A percentile compares a stretch with the other conserved stretches of the same genome.
Conservation (phyloP, 1,140 invertebrate species). For the Leptopilina boulardi region DNA sequence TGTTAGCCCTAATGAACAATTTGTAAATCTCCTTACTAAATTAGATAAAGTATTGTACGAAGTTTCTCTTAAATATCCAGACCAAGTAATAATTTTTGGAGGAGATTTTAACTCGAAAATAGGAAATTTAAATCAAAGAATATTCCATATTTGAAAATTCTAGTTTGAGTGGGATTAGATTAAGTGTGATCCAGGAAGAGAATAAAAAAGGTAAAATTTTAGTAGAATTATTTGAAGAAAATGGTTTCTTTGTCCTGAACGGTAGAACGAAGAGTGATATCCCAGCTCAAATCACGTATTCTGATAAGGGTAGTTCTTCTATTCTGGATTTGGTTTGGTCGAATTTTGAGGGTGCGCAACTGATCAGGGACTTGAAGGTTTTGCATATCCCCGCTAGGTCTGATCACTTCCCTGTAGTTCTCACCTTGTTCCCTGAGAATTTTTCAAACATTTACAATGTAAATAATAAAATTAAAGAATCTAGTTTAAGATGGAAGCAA, state of each 20-base stretch:
- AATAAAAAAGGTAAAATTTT: slow-evolving; percentile 10
- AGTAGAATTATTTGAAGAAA: slow-evolving; percentile 21
- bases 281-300: slow-evolving; percentile 30
- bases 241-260: slow-evolving; percentile 16
- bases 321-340: slow-evolving; percentile 11
- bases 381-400: slow-evolving; percentile 19
- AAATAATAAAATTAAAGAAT: neutral
- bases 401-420: slow-evolving; percentile 35
- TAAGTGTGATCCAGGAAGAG: neutral
- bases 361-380: slow-evolving; percentile 25
- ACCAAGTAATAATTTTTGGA: neutral
- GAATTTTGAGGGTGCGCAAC: neutral
- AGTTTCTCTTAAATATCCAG: neutral
- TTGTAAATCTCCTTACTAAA: neutral
- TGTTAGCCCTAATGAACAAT: neutral
- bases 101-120: slow-evolving; percentile 36
- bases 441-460: neutral
- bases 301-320: neutral
- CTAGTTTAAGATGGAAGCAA: neutral
- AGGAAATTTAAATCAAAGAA: slow-evolving; percentile 16
- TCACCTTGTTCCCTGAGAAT: neutral
- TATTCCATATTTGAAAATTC: slow-evolving; percentile 4
- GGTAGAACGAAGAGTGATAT: slow-evolving; percentile 22
- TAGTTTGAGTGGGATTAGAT: neutral
- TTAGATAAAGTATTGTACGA: neutral